Evolutionary conservation across 30 jellyfish, hydroid and myxozoan species (phyloP).

Genomic region (Phacellophora camtschatica): DNA sequence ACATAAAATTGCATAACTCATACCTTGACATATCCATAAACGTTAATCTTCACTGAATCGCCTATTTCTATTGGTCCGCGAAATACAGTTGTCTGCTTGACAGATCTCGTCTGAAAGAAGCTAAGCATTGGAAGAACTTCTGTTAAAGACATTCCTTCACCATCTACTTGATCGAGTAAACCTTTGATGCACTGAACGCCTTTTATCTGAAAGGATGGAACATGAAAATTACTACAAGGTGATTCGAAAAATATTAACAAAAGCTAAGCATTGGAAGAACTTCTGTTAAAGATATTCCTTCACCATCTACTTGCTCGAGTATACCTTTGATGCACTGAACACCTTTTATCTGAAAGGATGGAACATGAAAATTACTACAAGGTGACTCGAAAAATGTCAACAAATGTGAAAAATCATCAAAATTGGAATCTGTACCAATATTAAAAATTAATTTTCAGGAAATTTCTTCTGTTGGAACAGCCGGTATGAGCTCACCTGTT

Average conservation of each 20-base stretch:
- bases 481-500: conserved; percentile 75
- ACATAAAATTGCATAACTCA: no score
- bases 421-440: no score
- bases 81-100: conserved; percentile 85
- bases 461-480: no score
- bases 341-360: conserved; percentile 83
- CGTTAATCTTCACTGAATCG: conserved; percentile 70
- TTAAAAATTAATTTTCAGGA: no score
- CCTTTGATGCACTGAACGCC: conserved; percentile 81
- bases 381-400: no score
- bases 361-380: no score
- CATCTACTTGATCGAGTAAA: conserved; percentile 74
- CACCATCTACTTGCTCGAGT: conserved; percentile 80
- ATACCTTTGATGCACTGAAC: conserved; percentile 70
- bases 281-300: conserved; percentile 87
- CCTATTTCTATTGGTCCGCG: conserved; percentile 98
- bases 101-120: conserved; percentile 83
- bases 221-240: not conserved
- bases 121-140: conserved; percentile 91
- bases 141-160: conserved; percentile 87
- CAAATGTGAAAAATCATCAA: no score
- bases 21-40: conserved; percentile 89
- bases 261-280: conserved; percentile 89
- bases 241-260: no score
- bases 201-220: conserved; percentile 29